Conservation (phyloP, 2,888 invertebrate species). For the Folsomia manolachei region DNA sequence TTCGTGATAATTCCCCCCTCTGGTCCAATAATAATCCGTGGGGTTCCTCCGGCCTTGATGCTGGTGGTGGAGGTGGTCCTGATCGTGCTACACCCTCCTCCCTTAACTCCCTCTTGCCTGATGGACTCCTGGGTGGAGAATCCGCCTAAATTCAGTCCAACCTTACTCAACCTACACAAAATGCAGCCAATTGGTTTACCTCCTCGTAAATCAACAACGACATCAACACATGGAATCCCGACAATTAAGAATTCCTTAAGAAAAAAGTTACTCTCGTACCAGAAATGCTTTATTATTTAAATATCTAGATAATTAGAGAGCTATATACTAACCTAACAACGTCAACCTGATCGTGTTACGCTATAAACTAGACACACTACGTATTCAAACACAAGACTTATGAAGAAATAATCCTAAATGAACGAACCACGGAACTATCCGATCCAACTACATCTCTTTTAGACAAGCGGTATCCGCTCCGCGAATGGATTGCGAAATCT, state of each 20-base stretch:
- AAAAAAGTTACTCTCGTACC: too few species aligned
- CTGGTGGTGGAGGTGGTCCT: conserved; percentile 57
- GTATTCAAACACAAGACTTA: not conserved
- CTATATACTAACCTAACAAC: too few species aligned
- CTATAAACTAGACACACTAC: not conserved
- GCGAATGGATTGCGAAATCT: too few species aligned
- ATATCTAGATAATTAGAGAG: too few species aligned
- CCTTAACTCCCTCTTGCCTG: conserved; percentile 81
- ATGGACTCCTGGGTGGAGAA: conserved; percentile 67
- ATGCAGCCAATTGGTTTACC: not conserved
- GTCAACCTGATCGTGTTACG: not conserved
- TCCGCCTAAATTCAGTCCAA: conserved; percentile 32
- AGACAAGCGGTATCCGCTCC: too few species aligned
- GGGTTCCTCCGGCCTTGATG: conserved; percentile 59
- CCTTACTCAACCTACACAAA: not conserved
- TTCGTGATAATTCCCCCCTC: conserved; percentile 55
- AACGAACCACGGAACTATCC: too few species aligned
- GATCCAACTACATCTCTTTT: too few species aligned
- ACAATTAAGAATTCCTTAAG: not conserved
- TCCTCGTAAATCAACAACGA: not conserved
- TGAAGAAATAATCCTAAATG: not conserved
- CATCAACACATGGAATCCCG: not conserved
- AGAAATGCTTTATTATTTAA: not conserved
- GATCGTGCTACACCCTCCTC: conserved; percentile 78
- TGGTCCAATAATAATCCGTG: conserved; percentile 61